A percentile compares a stretch with the other conserved stretches of the same genome.
phyloP scores from a whole-genome alignment of 1,140 invertebrate genomes.

The Chlorops oryzae region DNA sequence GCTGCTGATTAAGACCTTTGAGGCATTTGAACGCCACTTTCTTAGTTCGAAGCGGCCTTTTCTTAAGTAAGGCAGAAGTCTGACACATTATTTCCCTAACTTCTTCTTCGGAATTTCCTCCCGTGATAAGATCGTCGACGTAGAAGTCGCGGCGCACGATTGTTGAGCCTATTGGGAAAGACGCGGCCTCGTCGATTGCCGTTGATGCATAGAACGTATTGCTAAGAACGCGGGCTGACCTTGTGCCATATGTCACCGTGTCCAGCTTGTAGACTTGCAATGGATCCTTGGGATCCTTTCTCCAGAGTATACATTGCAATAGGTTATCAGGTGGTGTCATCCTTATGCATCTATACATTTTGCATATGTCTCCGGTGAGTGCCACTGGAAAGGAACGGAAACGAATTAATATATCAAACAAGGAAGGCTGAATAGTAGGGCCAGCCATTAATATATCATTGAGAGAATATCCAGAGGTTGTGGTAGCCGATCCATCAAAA shows the following conservation, averaged over 20 bases:
- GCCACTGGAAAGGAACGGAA: conserved; percentile 33
- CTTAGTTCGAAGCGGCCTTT: too few species aligned
- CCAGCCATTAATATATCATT: conserved; percentile 18
- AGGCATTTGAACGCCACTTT: conserved; percentile 46
- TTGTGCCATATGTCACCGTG: conserved; percentile 34
- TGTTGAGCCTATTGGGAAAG: too few species aligned
- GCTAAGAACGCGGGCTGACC: conserved; percentile 13
- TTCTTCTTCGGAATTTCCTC: too few species aligned
- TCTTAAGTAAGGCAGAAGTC: too few species aligned
- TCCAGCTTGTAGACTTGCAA: conserved; percentile 17
- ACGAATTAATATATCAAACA: conserved; percentile 37
- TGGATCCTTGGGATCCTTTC: neutral
- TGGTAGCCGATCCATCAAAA: conserved; percentile 15
- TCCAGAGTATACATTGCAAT: conserved; percentile 13
- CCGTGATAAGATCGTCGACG: too few species aligned
- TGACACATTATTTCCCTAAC: too few species aligned
- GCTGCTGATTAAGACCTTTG: neutral
- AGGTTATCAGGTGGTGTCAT: conserved; percentile 2
- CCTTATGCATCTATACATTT: conserved; percentile 18
- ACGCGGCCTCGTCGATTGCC: too few species aligned
- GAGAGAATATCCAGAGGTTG: conserved; percentile 14
- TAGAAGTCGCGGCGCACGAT: too few species aligned
- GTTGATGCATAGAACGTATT: conserved; percentile 5
- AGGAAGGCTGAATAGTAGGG: conserved; percentile 17
- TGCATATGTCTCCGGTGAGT: conserved; percentile 14